Evolutionary conservation across 2,113 vertebrate genomes (phyloP).

Genomic region (Picathartes gymnocephalus): DNA sequence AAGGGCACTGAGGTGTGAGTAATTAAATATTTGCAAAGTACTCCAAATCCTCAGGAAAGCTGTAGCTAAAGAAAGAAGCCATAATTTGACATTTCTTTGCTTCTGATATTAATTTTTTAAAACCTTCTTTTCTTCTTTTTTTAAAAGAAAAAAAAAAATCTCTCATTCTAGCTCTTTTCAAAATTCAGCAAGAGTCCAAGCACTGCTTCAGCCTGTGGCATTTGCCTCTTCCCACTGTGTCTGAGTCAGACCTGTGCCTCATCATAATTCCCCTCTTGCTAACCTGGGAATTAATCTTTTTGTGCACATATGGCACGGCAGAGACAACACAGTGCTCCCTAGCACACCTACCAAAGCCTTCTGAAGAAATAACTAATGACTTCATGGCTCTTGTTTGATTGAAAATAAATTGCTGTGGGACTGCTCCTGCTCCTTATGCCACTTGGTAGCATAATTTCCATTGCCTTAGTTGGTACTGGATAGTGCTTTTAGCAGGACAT

Average conservation of each 20-base stretch:
- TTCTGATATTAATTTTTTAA: neutral
- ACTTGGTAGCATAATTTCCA: neutral
- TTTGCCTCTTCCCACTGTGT: constrained; percentile 13
- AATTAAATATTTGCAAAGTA: constrained; percentile 16
- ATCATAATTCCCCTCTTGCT: constrained; percentile 14
- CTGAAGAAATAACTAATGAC: constrained; percentile 41
- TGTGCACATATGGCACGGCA: neutral
- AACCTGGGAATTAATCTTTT: constrained; percentile 56
- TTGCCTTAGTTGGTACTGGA: neutral
- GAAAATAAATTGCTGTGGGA: constrained; percentile 23
- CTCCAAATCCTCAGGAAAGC: neutral
- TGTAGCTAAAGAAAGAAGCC: neutral
- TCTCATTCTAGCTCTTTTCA: neutral
- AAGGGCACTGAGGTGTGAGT: neutral
- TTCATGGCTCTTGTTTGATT: neutral
- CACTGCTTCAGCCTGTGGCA: neutral
- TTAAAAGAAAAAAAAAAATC: neutral
- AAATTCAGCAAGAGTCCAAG: constrained; percentile 12
- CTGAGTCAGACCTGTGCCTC: constrained; percentile 46
- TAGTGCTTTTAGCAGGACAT: neutral
- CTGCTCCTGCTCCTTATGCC: neutral
- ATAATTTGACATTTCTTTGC: neutral
- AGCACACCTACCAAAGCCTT: constrained; percentile 20
- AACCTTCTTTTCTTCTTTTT: neutral
- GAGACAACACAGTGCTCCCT: neutral